Evolutionary conservation across 2,113 vertebrate genomes (phyloP).

Genomic region (Periophthalmus modestus): DNA sequence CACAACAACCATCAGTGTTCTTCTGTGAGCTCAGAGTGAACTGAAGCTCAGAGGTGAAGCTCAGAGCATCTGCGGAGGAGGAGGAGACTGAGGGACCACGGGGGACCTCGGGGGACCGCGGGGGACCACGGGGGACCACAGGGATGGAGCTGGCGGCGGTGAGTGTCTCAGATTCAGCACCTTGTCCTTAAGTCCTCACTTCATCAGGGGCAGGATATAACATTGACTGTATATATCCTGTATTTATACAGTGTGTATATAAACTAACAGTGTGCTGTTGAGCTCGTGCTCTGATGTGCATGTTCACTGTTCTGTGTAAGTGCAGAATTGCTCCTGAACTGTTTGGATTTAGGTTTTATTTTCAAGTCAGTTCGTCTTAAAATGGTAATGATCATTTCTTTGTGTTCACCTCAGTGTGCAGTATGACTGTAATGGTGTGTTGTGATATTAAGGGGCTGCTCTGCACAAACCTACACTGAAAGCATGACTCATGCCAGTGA

Average conservation of each 20-base stretch:
- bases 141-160: conserved; percentile 68
- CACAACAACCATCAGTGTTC: neutral
- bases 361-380: neutral
- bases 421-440: neutral
- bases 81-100: neutral
- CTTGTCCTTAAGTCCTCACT: neutral
- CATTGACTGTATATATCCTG: too few relatives aligned
- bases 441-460: neutral
- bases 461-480: conserved; percentile 28
- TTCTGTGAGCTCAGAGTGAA: conserved; percentile 10
- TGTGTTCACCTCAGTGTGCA: neutral
- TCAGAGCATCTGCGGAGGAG: too few relatives aligned
- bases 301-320: neutral
- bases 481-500: conserved; percentile 67
- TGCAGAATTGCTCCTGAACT: neutral
- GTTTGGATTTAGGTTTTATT: neutral
- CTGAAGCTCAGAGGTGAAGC: too few relatives aligned
- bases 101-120: conserved; percentile 26
- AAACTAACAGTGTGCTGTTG: neutral
- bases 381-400: neutral
- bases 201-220: too few relatives aligned
- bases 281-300: neutral
- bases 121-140: conserved; percentile 39
- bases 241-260: neutral
- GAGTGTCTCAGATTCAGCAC: conserved; percentile 39